Percentiles rank a stretch among this genome's conserved stretches.
Conservation (phyloP, 2,888 invertebrate genomes). For the Anodontia alba region DNA sequence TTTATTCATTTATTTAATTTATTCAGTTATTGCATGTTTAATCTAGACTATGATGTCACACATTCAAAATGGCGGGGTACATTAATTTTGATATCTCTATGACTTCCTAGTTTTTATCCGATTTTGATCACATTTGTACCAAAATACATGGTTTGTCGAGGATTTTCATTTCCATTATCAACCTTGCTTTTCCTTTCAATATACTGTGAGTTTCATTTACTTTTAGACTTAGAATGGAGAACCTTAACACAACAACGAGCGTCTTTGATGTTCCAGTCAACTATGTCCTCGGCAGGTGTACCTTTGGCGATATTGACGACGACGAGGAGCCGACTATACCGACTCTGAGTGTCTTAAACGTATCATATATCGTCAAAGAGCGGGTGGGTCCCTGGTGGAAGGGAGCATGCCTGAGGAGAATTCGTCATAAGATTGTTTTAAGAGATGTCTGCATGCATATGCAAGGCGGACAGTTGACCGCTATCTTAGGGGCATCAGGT, state of each 20-base stretch:
- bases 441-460: conserved; percentile 71
- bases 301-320: conserved; percentile 67
- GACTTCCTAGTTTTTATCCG: too few relatives aligned
- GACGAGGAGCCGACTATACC: conserved; percentile 55
- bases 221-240: neutral
- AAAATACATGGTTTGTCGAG: too few relatives aligned
- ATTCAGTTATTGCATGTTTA: too few relatives aligned
- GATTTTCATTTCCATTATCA: too few relatives aligned
- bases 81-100: too few relatives aligned
- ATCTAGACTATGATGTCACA: too few relatives aligned
- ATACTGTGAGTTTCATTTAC: too few relatives aligned
- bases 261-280: conserved; percentile 62
- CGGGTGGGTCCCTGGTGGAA: conserved; percentile 77
- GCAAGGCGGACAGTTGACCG: conserved; percentile 72
- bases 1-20: too few relatives aligned
- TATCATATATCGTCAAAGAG: conserved; percentile 70
- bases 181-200: too few relatives aligned
- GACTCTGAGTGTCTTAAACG: conserved; percentile 63
- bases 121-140: too few relatives aligned
- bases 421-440: conserved; percentile 72
- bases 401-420: conserved; percentile 70
- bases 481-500: conserved; percentile 78
- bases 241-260: conserved; percentile 44
- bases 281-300: conserved; percentile 63
- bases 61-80: too few relatives aligned